Evolutionary conservation across 92 coral and sea anemone species (phyloP).

Genomic region (Epizoanthus rinbou): DNA sequence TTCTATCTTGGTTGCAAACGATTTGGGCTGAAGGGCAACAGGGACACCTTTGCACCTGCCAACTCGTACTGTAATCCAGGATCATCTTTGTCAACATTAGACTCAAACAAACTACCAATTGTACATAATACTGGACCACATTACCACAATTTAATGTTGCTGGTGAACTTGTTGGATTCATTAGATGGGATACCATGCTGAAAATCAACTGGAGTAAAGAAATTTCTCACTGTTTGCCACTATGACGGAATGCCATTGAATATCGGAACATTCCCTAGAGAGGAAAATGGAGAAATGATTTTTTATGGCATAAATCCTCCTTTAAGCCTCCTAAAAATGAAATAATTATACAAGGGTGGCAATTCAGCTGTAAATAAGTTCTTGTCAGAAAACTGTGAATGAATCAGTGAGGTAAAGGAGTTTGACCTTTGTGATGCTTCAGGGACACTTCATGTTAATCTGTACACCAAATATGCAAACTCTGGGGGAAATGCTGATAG

Average conservation of each 20-base stretch:
- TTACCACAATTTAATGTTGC: constrained; percentile 46
- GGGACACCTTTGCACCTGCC: constrained; percentile 49
- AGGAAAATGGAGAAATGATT: constrained; percentile 49
- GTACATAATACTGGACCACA: constrained; percentile 53
- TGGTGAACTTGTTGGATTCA: constrained; percentile 43
- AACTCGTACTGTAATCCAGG: constrained; percentile 56
- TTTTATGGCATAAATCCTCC: constrained; percentile 63
- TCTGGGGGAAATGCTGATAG: constrained; percentile 56
- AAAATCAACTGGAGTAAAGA: constrained; percentile 16
- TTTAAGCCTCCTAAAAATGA: constrained; percentile 45
- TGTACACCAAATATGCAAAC: constrained; percentile 38
- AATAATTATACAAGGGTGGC: constrained; percentile 49
- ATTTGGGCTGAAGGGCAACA: constrained; percentile 55
- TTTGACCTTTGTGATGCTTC: constrained; percentile 43
- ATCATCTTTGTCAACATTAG: constrained; percentile 52
- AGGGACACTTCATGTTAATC: constrained; percentile 56
- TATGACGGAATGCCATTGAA: constrained; percentile 76
- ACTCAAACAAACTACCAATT: constrained; percentile 30
- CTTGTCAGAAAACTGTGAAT: constrained; percentile 43
- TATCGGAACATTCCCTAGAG: constrained; percentile 65
- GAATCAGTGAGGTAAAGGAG: constrained; percentile 71
- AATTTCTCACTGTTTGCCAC: constrained; percentile 39
- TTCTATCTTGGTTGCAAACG: constrained; percentile 68
- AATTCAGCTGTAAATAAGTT: constrained; percentile 51
- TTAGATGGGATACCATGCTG: constrained; percentile 57